phyloP scores from a whole-genome alignment of 2,888 invertebrate genomes.

The Myopa tessellatipennis region DNA sequence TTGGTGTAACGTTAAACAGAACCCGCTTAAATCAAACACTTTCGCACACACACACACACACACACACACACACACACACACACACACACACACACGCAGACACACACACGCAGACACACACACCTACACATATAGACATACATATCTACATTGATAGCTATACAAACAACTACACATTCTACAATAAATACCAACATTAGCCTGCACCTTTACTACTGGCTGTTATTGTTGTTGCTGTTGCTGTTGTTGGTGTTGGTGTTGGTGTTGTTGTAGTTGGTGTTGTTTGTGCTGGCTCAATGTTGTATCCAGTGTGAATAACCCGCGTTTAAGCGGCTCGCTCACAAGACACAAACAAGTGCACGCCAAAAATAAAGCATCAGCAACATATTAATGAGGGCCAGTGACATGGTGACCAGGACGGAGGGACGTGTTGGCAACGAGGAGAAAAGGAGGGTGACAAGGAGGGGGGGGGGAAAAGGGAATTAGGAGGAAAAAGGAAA shows the following conservation, averaged over 20 bases:
- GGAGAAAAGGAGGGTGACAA: too few relatives aligned
- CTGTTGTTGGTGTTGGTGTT: conserved; percentile 14
- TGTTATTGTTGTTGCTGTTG: not conserved
- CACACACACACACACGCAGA: not conserved
- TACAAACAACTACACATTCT: not conserved
- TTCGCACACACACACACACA: not conserved
- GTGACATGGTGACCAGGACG: not conserved
- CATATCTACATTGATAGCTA: not conserved
- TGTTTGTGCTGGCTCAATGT: conserved; percentile 13
- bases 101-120: not conserved
- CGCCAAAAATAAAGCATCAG: conserved; percentile 9
- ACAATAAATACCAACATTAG: not conserved
- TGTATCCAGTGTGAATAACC: conserved; percentile 47
- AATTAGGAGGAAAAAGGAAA: too few relatives aligned
- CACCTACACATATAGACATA: not conserved
- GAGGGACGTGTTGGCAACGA: too few relatives aligned
- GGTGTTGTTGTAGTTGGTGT: not conserved
- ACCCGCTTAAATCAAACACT: not conserved
- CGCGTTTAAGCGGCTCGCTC: conserved; percentile 55
- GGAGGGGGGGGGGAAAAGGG: too few relatives aligned
- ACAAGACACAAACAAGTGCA: conserved; percentile 2
- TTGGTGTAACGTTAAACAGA: conserved; percentile 5
- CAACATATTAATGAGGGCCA: conserved; percentile 11
- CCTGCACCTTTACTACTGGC: not conserved
- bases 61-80: not conserved